Evolutionary conservation across 2,113 vertebrate species (phyloP).

Genomic region (Athene cunicularia): DNA sequence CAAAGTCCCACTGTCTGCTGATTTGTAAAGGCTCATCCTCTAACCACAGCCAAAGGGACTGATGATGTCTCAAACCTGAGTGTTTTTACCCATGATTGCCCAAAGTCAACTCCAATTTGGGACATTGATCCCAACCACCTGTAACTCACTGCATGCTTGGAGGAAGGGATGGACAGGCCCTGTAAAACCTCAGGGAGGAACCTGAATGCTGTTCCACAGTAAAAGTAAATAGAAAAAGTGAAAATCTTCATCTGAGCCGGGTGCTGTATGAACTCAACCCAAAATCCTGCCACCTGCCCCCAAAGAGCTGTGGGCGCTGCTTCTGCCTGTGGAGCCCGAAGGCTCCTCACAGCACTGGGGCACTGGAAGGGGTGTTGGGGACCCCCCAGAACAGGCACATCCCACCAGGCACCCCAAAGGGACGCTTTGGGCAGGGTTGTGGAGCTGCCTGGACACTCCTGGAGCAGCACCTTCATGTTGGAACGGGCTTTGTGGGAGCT

Average conservation of each 20-base stretch:
- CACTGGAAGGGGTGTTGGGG: not conserved
- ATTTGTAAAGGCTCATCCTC: rapidly evolving
- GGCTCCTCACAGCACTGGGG: not conserved
- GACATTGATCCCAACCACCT: not conserved
- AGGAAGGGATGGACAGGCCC: not conserved
- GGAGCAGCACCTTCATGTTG: not conserved
- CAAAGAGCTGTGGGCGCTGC: not conserved
- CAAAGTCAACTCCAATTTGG: not conserved
- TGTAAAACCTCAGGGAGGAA: not conserved
- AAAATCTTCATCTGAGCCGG: not conserved
- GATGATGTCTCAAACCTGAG: not conserved
- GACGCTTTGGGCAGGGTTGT: not conserved
- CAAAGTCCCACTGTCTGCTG: not conserved
- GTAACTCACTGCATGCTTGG: not conserved
- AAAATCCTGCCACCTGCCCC: not conserved
- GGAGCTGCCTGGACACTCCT: not conserved
- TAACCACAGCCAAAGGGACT: not conserved
- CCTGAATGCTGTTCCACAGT: too few relatives aligned
- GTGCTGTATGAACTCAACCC: not conserved
- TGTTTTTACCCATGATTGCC: not conserved
- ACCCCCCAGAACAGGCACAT: too few relatives aligned
- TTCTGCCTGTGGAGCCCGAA: rapidly evolving
- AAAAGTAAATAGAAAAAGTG: rapidly evolving
- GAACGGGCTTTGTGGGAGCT: not conserved
- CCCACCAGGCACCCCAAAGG: too few relatives aligned